Conservation (phyloP, 2,797 vertebrate species). For the Rhadinocentrus ornatus region DNA sequence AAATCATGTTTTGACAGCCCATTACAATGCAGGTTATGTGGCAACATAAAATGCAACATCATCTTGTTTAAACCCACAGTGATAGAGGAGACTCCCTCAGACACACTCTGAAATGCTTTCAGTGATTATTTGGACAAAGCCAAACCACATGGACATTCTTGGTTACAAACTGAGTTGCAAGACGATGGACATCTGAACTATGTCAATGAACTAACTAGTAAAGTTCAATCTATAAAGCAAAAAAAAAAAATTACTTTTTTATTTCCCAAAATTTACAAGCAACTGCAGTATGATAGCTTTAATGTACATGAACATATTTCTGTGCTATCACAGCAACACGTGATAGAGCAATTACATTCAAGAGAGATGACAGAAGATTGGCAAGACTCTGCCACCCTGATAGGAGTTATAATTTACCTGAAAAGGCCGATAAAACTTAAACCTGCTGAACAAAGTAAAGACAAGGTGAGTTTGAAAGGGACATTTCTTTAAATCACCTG, state of each 20-base stretch:
- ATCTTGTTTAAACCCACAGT: too few species aligned
- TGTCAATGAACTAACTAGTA: constrained; percentile 11
- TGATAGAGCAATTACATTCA: constrained; percentile 33
- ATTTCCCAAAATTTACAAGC: constrained; percentile 8
- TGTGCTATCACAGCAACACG: constrained; percentile 3
- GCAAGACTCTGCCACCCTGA: constrained; percentile 34
- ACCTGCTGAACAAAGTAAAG: constrained; percentile 36
- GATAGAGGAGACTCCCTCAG: constrained; percentile 11
- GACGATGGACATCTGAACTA: constrained; percentile 21
- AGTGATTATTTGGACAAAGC: constrained; percentile 43
- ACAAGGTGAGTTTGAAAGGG: constrained; percentile 37
- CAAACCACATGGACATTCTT: constrained; percentile 15
- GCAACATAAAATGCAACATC: background rate
- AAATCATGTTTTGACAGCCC: background rate
- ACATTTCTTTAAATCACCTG: constrained; percentile 28
- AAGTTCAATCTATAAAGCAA: constrained; percentile 13
- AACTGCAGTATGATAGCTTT: background rate
- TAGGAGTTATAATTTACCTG: constrained; percentile 49
- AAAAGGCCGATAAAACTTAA: constrained; percentile 46
- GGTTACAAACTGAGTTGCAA: constrained; percentile 32
- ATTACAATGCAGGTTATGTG: background rate
- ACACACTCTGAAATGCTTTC: constrained; percentile 31
- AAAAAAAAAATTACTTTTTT: constrained; percentile 3
- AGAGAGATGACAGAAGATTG: constrained; percentile 42
- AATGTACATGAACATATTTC: constrained; percentile 5